These are phyloP conservation scores for Euwallacea similis DNA, from an alignment of 1,140 invertebrate genomes.

Conservation along the genomic window DNA sequence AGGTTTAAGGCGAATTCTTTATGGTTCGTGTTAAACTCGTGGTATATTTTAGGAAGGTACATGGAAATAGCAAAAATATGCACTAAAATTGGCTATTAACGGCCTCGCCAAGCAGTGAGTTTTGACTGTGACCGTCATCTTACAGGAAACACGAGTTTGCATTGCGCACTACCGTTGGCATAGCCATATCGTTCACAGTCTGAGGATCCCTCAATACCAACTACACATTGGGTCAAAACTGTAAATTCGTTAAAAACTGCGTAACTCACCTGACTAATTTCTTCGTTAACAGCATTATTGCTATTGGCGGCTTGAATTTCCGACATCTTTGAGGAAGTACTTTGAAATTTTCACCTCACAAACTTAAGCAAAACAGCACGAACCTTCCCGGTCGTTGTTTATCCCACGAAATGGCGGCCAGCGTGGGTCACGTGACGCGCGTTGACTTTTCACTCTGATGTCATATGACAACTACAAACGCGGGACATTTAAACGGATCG, in stretches of 20 bases:
- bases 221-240: constrained; percentile 48
- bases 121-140: constrained; percentile 44
- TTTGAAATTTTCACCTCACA: constrained; percentile 39
- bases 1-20: no score
- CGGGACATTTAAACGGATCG: constrained; percentile 35
- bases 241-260: background rate
- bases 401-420: constrained; percentile 55
- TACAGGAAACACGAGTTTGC: constrained; percentile 19
- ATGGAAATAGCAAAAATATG: constrained; percentile 18
- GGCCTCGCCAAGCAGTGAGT: constrained; percentile 4
- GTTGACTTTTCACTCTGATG: background rate
- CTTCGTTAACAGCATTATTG: constrained; percentile 50
- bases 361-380: constrained; percentile 43
- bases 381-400: constrained; percentile 54
- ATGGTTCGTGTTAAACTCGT: no score
- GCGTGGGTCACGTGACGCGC: constrained; percentile 54
- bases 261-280: constrained; percentile 50
- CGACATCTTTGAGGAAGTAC: constrained; percentile 51
- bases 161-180: constrained; percentile 22
- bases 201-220: constrained; percentile 47
- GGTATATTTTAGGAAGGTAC: no score
- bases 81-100: constrained; percentile 20
- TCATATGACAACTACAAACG: constrained; percentile 36
- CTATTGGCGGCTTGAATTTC: constrained; percentile 51
- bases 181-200: constrained; percentile 46